Base-by-base conservation (phyloP, 2,797 vertebrate species). In the Loris lydekkerianus region DNA sequence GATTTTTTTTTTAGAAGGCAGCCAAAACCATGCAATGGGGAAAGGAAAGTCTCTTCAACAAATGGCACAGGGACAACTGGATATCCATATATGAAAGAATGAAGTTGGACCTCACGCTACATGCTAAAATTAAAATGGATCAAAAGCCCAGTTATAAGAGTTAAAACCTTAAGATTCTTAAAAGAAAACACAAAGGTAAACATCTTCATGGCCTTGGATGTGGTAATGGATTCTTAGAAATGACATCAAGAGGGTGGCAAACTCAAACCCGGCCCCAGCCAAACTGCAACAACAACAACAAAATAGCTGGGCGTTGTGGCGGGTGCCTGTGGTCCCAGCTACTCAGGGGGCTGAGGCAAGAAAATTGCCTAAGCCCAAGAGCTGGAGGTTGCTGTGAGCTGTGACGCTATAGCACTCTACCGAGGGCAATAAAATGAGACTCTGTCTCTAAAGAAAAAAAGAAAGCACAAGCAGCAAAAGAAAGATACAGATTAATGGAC, bases 101-200 rank as follows among this genome's bases (percentile, higher is more conserved):
- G 21, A 93, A 81, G 15, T 81, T 89, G 56, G 34, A 53, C 14
- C 60, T 20, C 67, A 94, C 0, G 40, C 40, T 29, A 10, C 75
- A 9, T 91, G 34, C 5, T 91, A 94, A 69, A 90, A 49, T 27
- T 91, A 89, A 93, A 94, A 77, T 63, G 67, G 56, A 40, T 84
- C 88, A 93, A 70, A 93, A 31, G 85, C 67, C n/a, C 53, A 69
- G 49, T 60, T 90, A 20, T 77, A 86, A 92, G 8, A 84, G n/a
- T 20, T 90, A 89, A 84, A 86, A 60, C 25, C 40, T 67, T 60
- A 67, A 70, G 69, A 92, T 27, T 93, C 46, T 72, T 82, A 76
- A 65, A 77, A 88, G 87, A 91, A 96, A 91, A 82, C 65, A 83
- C 43, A 93, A 91, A 56, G n/a, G 6, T 86, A 86, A 82, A 76